These are phyloP conservation scores for Botia kubotai DNA, from an alignment of 2,797 vertebrate species.

Conservation along the genomic window DNA sequence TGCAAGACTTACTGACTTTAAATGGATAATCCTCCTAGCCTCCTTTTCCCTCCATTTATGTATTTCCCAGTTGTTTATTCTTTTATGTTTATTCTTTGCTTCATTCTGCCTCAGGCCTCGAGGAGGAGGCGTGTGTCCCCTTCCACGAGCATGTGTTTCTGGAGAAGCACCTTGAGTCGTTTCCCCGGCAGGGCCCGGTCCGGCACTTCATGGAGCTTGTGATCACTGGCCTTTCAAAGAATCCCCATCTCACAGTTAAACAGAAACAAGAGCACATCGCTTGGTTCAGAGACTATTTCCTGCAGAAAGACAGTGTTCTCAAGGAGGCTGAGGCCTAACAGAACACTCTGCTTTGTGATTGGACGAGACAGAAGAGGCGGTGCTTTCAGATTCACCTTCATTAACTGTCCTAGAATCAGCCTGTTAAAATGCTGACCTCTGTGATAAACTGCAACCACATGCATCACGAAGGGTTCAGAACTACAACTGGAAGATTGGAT, in stretches of 20 bases:
- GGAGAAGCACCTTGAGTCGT: constrained; percentile 86
- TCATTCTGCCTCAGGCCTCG: constrained; percentile 79
- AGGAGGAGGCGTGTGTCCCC: constrained; percentile 85
- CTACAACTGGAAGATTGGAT: background rate
- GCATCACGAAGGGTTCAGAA: background rate
- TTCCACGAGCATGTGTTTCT: constrained; percentile 96
- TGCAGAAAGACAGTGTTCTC: constrained; percentile 85
- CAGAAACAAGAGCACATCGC: constrained; percentile 93
- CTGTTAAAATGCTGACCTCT: background rate
- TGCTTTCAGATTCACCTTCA: background rate
- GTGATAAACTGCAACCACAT: background rate
- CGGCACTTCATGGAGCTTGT: constrained; percentile 97
- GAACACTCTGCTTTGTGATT: constrained; percentile 63
- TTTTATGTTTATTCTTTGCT: background rate
- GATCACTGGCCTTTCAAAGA: constrained; percentile 87
- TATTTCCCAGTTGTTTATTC: too few relatives aligned
- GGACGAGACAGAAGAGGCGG: background rate
- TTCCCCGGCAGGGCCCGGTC: constrained; percentile 88
- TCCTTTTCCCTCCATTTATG: too few relatives aligned
- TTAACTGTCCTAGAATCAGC: constrained; percentile 11
- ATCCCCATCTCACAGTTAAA: constrained; percentile 85
- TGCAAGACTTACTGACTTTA: too few relatives aligned
- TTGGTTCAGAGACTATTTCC: constrained; percentile 95
- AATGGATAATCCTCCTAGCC: too few relatives aligned
- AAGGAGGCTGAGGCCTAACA: constrained; percentile 78